Evolutionary conservation across 2,888 invertebrate genomes (phyloP).

Genomic region (Metacarcinus magister): DNA sequence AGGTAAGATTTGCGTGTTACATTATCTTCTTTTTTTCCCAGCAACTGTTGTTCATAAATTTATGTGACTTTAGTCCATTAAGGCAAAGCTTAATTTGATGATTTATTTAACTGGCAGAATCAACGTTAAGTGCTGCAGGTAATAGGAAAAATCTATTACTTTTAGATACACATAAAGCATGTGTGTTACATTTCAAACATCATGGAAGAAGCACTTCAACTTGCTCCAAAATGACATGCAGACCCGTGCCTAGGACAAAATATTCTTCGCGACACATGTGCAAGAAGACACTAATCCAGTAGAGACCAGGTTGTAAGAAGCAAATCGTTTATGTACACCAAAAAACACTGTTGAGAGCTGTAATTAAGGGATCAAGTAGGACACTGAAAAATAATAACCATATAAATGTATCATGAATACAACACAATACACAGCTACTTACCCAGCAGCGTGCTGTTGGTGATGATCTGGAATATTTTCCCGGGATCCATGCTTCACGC

Average conservation of each 20-base stretch:
- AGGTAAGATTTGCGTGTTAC: not conserved
- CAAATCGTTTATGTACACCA: not conserved
- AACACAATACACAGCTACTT: conserved; percentile 32
- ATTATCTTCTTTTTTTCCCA: not conserved
- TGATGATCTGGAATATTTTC: conserved; percentile 74
- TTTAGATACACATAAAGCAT: not conserved
- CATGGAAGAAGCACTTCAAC: not conserved
- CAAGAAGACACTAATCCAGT: not conserved
- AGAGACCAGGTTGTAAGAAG: not conserved
- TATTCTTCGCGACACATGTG: not conserved
- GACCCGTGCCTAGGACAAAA: not conserved
- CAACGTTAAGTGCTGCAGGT: not conserved
- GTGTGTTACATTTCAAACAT: too few species aligned
- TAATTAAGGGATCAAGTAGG: not conserved
- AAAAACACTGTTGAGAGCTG: not conserved
- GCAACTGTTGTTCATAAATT: not conserved
- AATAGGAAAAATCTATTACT: not conserved
- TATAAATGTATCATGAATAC: not conserved
- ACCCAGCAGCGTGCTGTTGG: conserved; percentile 76
- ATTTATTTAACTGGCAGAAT: not conserved
- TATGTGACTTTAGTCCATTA: not conserved
- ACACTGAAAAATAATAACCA: not conserved
- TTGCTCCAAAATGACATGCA: not conserved
- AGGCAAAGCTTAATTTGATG: not conserved
- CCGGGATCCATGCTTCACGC: conserved; percentile 67